Conservation (phyloP, 2,113 vertebrate species). For the Verasper variegatus region DNA sequence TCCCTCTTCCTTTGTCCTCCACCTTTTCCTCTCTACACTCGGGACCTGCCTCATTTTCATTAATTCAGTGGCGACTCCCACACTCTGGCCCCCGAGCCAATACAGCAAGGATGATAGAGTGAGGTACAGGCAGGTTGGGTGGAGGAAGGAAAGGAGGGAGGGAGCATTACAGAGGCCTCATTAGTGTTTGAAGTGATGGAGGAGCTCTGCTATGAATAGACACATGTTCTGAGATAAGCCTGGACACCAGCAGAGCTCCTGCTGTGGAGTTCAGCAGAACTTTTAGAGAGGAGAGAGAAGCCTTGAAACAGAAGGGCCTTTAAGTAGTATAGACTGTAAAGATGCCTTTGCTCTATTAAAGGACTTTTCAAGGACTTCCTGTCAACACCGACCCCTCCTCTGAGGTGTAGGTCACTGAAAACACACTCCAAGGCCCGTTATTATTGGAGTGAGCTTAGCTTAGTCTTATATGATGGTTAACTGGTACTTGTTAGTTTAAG, state of each 20-base stretch:
- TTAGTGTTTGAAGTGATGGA: constrained; percentile 64
- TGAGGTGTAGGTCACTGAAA: constrained; percentile 36
- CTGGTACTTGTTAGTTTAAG: too few relatives aligned
- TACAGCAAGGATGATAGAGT: constrained; percentile 5
- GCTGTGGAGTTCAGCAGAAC: constrained; percentile 37
- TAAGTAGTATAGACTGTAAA: constrained; percentile 9
- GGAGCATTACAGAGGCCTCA: constrained; percentile 39
- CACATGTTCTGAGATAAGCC: constrained; percentile 45
- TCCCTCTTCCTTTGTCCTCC: constrained; percentile 27
- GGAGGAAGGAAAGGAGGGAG: not conserved
- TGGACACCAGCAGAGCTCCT: constrained; percentile 21
- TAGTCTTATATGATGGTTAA: too few relatives aligned
- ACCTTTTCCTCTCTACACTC: not conserved
- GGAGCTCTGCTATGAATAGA: constrained; percentile 66
- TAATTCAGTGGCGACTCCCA: constrained; percentile 49
- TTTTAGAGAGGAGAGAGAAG: constrained; percentile 23
- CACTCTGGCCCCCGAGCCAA: constrained; percentile 22
- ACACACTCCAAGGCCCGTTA: constrained; percentile 1
- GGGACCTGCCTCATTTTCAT: constrained; percentile 53
- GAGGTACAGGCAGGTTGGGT: constrained; percentile 30
- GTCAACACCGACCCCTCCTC: not conserved
- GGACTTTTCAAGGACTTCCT: constrained; percentile 32
- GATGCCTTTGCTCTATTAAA: constrained; percentile 18
- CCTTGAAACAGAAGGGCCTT: constrained; percentile 7
- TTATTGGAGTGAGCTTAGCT: not conserved